phyloP scores from a whole-genome alignment of 2,797 vertebrate genomes.

The Pogonophryne albipinna region DNA sequence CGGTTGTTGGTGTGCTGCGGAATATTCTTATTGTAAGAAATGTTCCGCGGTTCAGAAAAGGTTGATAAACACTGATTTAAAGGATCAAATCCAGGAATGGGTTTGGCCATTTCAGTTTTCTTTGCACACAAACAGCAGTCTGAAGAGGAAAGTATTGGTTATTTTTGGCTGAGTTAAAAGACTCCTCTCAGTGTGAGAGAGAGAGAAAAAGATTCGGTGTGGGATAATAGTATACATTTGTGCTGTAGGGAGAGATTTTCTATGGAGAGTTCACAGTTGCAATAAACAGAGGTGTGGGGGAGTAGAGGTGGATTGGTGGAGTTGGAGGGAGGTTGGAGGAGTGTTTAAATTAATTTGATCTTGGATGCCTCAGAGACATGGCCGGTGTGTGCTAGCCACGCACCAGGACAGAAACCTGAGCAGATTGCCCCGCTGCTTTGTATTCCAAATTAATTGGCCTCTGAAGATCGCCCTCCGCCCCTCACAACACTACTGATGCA shows the following conservation, averaged over 20 bases:
- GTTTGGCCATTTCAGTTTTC: conserved; percentile 39
- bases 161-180: conserved; percentile 57
- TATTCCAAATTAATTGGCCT: conserved; percentile 89
- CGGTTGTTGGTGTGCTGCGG: too few species aligned
- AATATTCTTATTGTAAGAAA: too few species aligned
- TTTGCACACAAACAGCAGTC: conserved; percentile 48
- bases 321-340: conserved; percentile 29
- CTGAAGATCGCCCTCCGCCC: conserved; percentile 79
- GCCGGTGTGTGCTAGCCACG: conserved; percentile 64
- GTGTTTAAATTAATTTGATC: conserved; percentile 83
- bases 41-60: too few species aligned
- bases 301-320: conserved; percentile 30
- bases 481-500: conserved; percentile 79
- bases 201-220: conserved; percentile 35
- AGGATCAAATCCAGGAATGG: conserved; percentile 51
- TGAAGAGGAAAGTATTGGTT: conserved; percentile 57
- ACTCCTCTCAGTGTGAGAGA: conserved; percentile 47
- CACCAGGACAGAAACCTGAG: conserved; percentile 77
- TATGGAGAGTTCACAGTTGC: conserved; percentile 47
- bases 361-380: conserved; percentile 71
- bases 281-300: conserved; percentile 48
- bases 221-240: conserved; percentile 51
- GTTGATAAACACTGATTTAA: neutral
- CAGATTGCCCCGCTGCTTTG: conserved; percentile 85
- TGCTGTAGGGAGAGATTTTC: conserved; percentile 41